Evolutionary conservation across 2,888 invertebrate species (phyloP), one percentile per base, ranked within the genome.

Genomic region (Aporophyla lueneburgensis): DNA sequence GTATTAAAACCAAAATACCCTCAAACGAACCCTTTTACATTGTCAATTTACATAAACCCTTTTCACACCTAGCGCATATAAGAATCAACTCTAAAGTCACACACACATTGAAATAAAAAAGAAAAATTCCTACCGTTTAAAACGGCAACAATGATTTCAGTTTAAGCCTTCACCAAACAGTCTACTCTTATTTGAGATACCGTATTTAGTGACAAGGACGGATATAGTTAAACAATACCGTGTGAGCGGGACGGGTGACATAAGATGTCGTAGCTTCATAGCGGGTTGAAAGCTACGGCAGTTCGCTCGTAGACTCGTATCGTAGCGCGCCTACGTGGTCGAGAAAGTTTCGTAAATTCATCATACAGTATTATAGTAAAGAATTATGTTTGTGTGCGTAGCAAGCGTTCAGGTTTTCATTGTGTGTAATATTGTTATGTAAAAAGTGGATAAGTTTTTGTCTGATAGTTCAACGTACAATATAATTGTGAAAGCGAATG

Each of bases 401-500:
- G 80, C 84, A 81, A 89, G 88, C 89, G 87, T 89, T 89, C 87
- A 86, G 86, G 89, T 85, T 87, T 87, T 86, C 75, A 80, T 76
- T 80, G 89, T 85, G 87, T 88, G 92, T 90, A 88, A 90, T 79
- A 91, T 93, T 95, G 94, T 93, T 92, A 95, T 95, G 95, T 96
- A 95, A 95, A 95, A 95, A 95, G 96, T 96, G 96, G 96, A 96
- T 95, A 95, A 93, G 93, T 94, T 96, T 91, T 79, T 95, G 86
- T 93, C 92, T 88, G 94, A 93, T 84, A 92, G 92, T 92, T 95
- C 93, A 88, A 96, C 96, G 96, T 96, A 95, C 95, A 96, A 96
- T 96, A 96, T 94, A 94, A 95, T 96, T 92, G 95, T 94, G 95
- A 94, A 93, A 95, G 94, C 94, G 81, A 96, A 96, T 96, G 96